Evolutionary conservation across 1,140 invertebrate species (phyloP).

Genomic region (Zaprionus lachaisei): DNA sequence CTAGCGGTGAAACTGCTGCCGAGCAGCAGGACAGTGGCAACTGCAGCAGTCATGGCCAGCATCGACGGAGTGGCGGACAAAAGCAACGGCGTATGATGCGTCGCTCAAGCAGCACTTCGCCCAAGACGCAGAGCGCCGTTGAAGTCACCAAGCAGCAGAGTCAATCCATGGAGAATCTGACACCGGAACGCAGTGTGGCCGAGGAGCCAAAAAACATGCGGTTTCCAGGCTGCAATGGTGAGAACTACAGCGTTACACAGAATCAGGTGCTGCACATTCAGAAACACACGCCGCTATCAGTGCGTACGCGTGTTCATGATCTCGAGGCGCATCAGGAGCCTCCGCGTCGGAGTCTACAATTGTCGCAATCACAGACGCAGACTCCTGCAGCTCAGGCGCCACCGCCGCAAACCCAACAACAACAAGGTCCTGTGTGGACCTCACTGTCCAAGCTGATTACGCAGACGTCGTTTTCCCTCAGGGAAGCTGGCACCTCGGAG

Average conservation of each 20-base stretch:
- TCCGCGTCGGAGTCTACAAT: conserved; percentile 24
- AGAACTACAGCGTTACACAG: conserved; percentile 94
- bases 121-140: conserved; percentile 77
- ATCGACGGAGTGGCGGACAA: conserved; percentile 70
- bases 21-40: conserved; percentile 28
- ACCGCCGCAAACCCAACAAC: conserved; percentile 17
- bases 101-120: conserved; percentile 82
- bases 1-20: conserved; percentile 34
- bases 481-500: conserved; percentile 85
- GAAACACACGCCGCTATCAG: conserved; percentile 84
- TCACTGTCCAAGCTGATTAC: conserved; percentile 84
- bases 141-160: conserved; percentile 79
- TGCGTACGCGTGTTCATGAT: conserved; percentile 78
- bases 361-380: conserved; percentile 9
- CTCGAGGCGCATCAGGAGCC: conserved; percentile 71
- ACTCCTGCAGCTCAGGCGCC: conserved; percentile 39
- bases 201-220: conserved; percentile 90
- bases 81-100: conserved; percentile 75
- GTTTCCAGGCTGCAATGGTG: conserved; percentile 92
- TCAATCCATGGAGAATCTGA: conserved; percentile 88
- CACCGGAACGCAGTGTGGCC: conserved; percentile 83
- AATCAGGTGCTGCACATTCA: conserved; percentile 93
- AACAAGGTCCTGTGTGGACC: conserved; percentile 85
- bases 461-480: conserved; percentile 63
- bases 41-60: conserved; percentile 44